Evolutionary conservation across 1,140 invertebrate species (phyloP), one percentile per base, ranked within the genome.

Genomic region (Acromyrmex heyeri): DNA sequence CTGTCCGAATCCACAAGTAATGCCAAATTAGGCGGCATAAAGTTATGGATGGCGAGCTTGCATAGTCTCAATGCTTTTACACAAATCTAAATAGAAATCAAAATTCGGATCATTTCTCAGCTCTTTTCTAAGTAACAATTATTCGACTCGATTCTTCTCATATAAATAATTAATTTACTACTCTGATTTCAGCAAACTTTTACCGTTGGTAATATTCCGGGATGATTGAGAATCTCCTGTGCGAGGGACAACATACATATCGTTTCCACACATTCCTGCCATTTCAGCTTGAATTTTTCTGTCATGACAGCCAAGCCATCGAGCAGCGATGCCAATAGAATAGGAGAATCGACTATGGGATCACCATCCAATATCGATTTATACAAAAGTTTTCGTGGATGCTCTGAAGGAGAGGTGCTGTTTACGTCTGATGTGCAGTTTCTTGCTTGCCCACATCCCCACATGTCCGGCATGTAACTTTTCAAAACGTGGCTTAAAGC

Each of bases 11-110:
- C 97, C 21, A 97, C 95, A 0, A 98, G 93, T 18, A 98, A 89
- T 2, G 97, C 97, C 91, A 98, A 95, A 92, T 97, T 97, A 0
- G 97, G 97, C 0, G 97, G 96, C 91, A 98, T 95, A 87, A 97
- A 98, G 92, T 97, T 97, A 87, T 97, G 96, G 30, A 98, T 96
- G 1, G 97, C 96, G 69, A 97, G 89, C 87, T 97, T 96, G 57
- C 97, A 96, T 0, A 97, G 93, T 91, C 97, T 97, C 12, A 98
- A 92, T 0, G 96, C 96, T 91, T 97, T 96, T 0, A 97, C 96
- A 64, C 96, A 96, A 57, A 97, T 95, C 97, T 97, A 91, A n/a
- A 90, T 69, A 59, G 16, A 65, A 86, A 87, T 70, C 1, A 24
- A 81, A 18, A 21, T 69, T 77, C 12, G 44, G 0, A 12, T 50